These are phyloP conservation scores for Andrena fulva DNA, from an alignment of 2,888 invertebrate species.

Conservation along the genomic window DNA sequence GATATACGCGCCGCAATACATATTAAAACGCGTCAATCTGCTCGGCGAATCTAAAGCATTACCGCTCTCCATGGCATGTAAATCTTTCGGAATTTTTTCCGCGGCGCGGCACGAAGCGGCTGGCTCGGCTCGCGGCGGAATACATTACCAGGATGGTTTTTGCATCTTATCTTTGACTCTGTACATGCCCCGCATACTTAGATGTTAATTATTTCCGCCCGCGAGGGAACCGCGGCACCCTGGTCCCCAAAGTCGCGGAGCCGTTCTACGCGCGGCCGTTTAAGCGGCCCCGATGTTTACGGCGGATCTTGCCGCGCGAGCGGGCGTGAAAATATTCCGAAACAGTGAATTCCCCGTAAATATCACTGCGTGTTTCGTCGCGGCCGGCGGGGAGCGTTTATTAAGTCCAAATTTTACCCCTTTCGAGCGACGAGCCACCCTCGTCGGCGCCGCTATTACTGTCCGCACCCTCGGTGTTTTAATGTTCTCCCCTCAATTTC, in stretches of 20 bases:
- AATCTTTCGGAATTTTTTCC: slow-evolving; percentile 46
- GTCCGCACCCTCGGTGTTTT: slow-evolving; percentile 79
- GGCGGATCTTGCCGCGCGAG: background rate
- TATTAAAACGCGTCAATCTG: slow-evolving; percentile 47
- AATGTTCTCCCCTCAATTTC: slow-evolving; percentile 79
- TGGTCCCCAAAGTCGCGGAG: background rate
- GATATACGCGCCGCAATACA: slow-evolving; percentile 27
- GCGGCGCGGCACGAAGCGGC: background rate
- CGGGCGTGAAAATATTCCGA: slow-evolving; percentile 36
- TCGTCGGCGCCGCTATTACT: slow-evolving; percentile 74
- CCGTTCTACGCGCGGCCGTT: background rate
- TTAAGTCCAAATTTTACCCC: slow-evolving; percentile 75
- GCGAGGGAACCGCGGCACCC: background rate
- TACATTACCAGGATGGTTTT: slow-evolving; percentile 36
- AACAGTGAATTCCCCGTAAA: slow-evolving; percentile 30
- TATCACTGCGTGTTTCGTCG: slow-evolving; percentile 52
- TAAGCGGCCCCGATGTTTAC: background rate
- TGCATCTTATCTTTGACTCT: slow-evolving; percentile 41
- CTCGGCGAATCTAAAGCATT: slow-evolving; percentile 47
- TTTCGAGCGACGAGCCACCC: slow-evolving; percentile 68
- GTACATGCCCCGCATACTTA: slow-evolving; percentile 28
- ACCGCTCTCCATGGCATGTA: slow-evolving; percentile 27
- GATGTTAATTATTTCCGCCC: slow-evolving; percentile 35
- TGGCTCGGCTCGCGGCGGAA: slow-evolving; percentile 23
- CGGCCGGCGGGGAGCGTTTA: slow-evolving; percentile 63